phyloP scores from a whole-genome alignment of 2,113 vertebrate species.

The Pogona vitticeps region DNA sequence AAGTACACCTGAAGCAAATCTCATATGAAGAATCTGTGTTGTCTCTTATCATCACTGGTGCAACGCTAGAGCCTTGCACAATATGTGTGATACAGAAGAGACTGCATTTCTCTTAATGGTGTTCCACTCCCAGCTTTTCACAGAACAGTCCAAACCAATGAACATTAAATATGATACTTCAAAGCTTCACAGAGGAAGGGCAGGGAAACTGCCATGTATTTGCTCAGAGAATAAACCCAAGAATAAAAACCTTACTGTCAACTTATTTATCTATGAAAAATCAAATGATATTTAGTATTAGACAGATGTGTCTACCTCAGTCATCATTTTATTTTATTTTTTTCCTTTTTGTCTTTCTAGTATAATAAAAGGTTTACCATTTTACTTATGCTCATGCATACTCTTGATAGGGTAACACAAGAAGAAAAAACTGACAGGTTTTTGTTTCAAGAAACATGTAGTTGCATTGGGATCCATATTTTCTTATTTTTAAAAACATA shows the following conservation, averaged over 20 bases:
- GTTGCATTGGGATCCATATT: neutral
- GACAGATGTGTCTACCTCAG: neutral
- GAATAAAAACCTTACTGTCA: too few relatives aligned
- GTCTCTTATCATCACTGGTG: slow-evolving; percentile 63
- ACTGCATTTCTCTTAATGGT: slow-evolving; percentile 68
- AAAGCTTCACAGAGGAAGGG: slow-evolving; percentile 22
- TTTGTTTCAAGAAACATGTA: too few relatives aligned
- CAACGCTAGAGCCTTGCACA: slow-evolving; percentile 48
- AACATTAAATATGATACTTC: slow-evolving; percentile 66
- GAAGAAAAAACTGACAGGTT: neutral
- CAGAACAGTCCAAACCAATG: slow-evolving; percentile 59
- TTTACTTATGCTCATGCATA: neutral
- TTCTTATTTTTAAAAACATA: neutral
- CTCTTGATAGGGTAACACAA: neutral
- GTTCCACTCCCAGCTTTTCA: slow-evolving; percentile 64
- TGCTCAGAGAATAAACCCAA: too few relatives aligned
- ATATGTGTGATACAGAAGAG: slow-evolving; percentile 49
- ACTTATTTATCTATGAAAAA: neutral
- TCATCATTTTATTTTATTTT: too few relatives aligned
- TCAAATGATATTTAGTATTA: neutral
- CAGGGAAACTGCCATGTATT: too few relatives aligned
- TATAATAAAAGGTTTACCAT: neutral
- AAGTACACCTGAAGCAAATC: slow-evolving; percentile 46
- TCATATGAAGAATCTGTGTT: slow-evolving; percentile 56
- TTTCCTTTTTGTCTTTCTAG: too few relatives aligned